These are phyloP conservation scores for Oriolus oriolus DNA, from an alignment of 2,113 vertebrate genomes.

Conservation along the genomic window DNA sequence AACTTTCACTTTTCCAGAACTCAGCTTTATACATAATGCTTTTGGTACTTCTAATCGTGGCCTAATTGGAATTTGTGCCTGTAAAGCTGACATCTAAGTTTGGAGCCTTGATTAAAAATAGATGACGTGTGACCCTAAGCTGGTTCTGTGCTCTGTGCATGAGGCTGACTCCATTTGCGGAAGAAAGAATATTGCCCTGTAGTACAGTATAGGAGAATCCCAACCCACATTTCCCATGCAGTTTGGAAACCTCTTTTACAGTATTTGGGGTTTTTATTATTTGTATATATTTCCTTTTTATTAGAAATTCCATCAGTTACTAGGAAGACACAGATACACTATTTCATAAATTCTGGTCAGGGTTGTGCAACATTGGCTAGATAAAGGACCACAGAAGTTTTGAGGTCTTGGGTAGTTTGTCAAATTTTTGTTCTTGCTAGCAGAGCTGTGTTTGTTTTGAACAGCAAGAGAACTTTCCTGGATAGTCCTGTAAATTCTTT, in stretches of 20 bases:
- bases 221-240: neutral
- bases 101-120: neutral
- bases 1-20: neutral
- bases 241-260: neutral
- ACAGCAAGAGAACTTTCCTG: neutral
- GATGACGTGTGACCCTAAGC: neutral
- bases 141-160: neutral
- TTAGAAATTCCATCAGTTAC: neutral
- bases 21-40: neutral
- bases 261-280: neutral
- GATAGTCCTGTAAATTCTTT: neutral
- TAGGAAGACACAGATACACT: neutral
- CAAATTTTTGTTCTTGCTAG: neutral
- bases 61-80: neutral
- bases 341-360: neutral
- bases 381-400: neutral
- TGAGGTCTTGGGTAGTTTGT: neutral
- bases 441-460: neutral
- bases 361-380: neutral
- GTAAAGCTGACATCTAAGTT: neutral
- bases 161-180: neutral
- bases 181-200: neutral
- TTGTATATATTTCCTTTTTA: neutral
- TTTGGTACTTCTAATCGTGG: neutral
- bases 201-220: neutral